Conservation (phyloP, 2,113 vertebrate genomes). For the Tichodroma muraria region DNA sequence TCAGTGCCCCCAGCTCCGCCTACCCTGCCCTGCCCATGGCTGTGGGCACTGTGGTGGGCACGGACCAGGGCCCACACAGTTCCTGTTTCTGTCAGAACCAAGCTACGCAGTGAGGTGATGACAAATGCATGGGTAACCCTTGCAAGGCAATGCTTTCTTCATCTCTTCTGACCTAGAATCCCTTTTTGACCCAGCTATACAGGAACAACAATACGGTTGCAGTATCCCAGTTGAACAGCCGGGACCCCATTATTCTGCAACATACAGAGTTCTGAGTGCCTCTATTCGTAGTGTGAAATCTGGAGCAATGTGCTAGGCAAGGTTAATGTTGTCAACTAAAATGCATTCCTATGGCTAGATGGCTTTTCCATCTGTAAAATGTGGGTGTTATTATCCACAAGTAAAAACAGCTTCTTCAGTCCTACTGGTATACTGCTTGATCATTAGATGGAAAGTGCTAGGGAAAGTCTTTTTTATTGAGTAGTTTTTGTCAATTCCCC, state of each 20-base stretch:
- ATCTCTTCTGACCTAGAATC: neutral
- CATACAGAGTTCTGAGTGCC: neutral
- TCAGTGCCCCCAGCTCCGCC: neutral
- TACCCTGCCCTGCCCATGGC: neutral
- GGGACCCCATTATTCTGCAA: neutral
- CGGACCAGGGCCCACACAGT: rapidly evolving
- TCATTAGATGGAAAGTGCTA: neutral
- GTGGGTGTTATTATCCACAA: neutral
- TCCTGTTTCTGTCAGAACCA: neutral
- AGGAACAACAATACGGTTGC: rapidly evolving
- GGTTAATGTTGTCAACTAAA: neutral
- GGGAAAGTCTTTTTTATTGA: neutral
- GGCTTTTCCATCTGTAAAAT: neutral
- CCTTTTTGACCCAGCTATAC: neutral
- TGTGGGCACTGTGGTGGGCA: neutral
- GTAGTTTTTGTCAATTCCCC: neutral
- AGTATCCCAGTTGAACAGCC: neutral
- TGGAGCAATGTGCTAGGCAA: neutral
- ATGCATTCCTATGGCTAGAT: neutral
- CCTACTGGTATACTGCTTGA: neutral
- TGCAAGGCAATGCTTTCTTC: neutral
- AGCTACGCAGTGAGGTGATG: too few species aligned
- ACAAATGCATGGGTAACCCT: rapidly evolving
- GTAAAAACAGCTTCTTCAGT: neutral
- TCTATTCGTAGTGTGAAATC: neutral